phyloP scores from a whole-genome alignment of 2,113 vertebrate genomes.

The Crotalus horridus region DNA sequence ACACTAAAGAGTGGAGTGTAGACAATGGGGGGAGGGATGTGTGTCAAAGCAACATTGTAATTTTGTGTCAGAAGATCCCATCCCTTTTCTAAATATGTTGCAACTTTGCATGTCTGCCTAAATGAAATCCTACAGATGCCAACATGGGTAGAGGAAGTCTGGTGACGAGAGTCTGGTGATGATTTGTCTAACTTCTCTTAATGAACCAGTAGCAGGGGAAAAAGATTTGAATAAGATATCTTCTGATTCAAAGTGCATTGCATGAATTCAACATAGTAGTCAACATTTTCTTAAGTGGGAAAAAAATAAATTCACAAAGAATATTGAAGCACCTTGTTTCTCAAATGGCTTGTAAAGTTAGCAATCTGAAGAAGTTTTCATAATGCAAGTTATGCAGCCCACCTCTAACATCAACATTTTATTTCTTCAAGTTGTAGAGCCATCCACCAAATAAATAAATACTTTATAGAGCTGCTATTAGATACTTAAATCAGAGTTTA shows the following conservation, averaged over 20 bases:
- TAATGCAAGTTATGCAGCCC: neutral
- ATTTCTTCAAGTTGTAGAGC: neutral
- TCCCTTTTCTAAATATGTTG: neutral
- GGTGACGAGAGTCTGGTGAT: neutral
- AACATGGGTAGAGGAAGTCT: neutral
- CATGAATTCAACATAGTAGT: neutral
- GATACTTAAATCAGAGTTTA: too few relatives aligned
- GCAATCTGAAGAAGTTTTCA: neutral
- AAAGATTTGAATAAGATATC: neutral
- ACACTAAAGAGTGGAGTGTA: neutral
- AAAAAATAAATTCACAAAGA: neutral
- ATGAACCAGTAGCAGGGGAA: neutral
- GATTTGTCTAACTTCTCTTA: neutral
- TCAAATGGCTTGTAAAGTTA: neutral
- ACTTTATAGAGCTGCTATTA: too few relatives aligned
- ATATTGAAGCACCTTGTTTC: neutral
- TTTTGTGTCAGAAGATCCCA: neutral
- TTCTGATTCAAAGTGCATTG: neutral
- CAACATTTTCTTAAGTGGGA: neutral
- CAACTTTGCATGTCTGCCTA: neutral
- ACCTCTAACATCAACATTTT: neutral
- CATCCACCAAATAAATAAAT: neutral
- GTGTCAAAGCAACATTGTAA: neutral
- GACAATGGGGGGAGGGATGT: neutral
- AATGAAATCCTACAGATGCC: neutral